Evolutionary conservation across 2,888 invertebrate genomes (phyloP).

Genomic region (Mythimna loreyi): DNA sequence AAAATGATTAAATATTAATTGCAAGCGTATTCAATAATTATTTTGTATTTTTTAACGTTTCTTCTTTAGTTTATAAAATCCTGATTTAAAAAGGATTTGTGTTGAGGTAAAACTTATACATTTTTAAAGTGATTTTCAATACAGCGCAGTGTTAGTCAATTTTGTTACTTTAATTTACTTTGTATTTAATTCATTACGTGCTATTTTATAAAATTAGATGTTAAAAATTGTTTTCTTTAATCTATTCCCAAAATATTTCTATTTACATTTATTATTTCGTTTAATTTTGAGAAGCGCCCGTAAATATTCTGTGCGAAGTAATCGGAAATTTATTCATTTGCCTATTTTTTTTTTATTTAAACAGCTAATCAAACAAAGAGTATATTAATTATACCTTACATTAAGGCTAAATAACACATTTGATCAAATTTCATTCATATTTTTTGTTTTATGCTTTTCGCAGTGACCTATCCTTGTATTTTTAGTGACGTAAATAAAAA

Average conservation of each 20-base stretch:
- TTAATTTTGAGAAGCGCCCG: constrained; percentile 8
- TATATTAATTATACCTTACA: background rate
- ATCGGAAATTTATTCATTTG: background rate
- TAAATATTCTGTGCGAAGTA: constrained; percentile 5
- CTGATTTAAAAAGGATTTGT: constrained; percentile 10
- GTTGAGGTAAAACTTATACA: constrained; percentile 36
- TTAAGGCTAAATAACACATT: background rate
- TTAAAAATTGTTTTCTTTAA: background rate
- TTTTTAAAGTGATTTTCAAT: background rate
- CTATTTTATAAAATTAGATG: fast-evolving
- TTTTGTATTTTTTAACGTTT: constrained; percentile 10
- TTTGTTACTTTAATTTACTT: constrained; percentile 9
- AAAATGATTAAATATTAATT: constrained; percentile 45
- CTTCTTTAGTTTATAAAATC: background rate
- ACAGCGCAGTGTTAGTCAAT: constrained; percentile 12
- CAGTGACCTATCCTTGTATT: background rate
- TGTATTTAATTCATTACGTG: background rate
- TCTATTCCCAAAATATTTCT: background rate
- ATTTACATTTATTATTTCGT: constrained; percentile 6
- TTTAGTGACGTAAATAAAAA: background rate
- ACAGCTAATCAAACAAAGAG: background rate
- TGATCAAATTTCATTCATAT: background rate
- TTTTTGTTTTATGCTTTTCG: background rate
- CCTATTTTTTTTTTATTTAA: fast-evolving
- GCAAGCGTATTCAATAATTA: constrained; percentile 1